These are phyloP conservation scores for Sylvicola fuscatus DNA, from an alignment of 2,888 invertebrate species.

Conservation along the genomic window DNA sequence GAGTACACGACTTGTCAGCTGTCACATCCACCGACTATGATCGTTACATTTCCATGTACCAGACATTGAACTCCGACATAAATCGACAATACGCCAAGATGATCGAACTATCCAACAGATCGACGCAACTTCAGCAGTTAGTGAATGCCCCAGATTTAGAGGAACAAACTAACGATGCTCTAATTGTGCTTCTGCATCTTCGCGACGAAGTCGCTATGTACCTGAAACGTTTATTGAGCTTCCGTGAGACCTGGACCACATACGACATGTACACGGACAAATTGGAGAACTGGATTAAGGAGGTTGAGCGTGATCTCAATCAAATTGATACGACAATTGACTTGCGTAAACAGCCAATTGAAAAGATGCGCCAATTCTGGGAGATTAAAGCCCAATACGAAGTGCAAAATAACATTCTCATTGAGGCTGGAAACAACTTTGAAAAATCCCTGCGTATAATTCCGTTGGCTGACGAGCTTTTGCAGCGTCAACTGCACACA, in stretches of 20 bases:
- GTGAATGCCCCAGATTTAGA: constrained; percentile 56
- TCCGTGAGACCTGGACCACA: constrained; percentile 56
- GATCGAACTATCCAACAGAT: constrained; percentile 46
- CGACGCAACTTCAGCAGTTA: constrained; percentile 50
- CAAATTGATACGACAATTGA: constrained; percentile 40
- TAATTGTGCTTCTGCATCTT: constrained; percentile 48
- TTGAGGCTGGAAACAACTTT: constrained; percentile 49
- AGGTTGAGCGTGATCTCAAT: constrained; percentile 47
- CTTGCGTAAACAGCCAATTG: constrained; percentile 36
- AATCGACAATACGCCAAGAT: constrained; percentile 62
- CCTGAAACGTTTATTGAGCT: constrained; percentile 46
- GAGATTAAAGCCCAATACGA: constrained; percentile 75
- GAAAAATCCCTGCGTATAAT: constrained; percentile 59
- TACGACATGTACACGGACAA: constrained; percentile 54
- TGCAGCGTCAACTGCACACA: constrained; percentile 56
- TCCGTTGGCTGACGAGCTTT: constrained; percentile 66
- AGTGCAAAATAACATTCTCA: constrained; percentile 55
- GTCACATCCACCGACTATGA: constrained; percentile 70
- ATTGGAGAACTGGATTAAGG: constrained; percentile 55
- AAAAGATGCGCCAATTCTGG: constrained; percentile 69
- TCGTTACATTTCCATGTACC: constrained; percentile 64
- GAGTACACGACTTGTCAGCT: constrained; percentile 59
- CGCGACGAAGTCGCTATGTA: constrained; percentile 59
- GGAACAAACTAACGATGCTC: constrained; percentile 46
- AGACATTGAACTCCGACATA: constrained; percentile 57